Percentiles rank a stretch among this genome's conserved stretches.
phyloP scores from a whole-genome alignment of 2,113 vertebrate genomes.

The Dinomys branickii region DNA sequence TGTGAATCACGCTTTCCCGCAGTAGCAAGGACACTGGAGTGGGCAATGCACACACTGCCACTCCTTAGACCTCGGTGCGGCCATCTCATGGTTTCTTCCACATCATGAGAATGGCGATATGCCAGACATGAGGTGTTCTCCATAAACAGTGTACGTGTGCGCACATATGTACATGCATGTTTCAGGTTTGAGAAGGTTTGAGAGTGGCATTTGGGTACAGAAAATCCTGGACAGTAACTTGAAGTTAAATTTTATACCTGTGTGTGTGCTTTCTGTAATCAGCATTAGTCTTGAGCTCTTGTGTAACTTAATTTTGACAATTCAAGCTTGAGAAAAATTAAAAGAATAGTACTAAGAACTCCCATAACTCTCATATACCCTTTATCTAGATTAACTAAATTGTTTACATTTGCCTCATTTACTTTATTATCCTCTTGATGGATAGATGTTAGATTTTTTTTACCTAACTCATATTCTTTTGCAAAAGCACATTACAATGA shows the following conservation, averaged over 20 bases:
- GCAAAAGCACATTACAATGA: background rate
- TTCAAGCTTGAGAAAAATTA: background rate
- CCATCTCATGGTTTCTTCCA: background rate
- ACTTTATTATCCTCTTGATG: background rate
- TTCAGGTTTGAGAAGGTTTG: background rate
- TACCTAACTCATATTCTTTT: constrained; percentile 25
- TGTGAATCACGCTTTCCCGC: background rate
- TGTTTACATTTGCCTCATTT: background rate
- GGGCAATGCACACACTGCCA: background rate
- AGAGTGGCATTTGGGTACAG: background rate
- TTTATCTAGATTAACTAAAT: background rate
- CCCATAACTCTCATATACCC: background rate
- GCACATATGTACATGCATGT: background rate
- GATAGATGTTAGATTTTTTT: background rate
- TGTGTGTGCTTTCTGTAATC: background rate
- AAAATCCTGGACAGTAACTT: background rate
- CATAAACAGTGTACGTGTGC: background rate
- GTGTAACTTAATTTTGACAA: background rate
- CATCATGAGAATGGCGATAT: background rate
- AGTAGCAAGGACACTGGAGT: background rate
- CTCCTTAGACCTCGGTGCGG: background rate
- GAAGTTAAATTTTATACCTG: background rate
- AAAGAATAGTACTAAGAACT: background rate
- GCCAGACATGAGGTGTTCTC: background rate
- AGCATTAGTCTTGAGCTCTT: background rate